Base-by-base conservation (phyloP, 2,888 invertebrate genomes). In the Cosmorhoe ocellata region DNA sequence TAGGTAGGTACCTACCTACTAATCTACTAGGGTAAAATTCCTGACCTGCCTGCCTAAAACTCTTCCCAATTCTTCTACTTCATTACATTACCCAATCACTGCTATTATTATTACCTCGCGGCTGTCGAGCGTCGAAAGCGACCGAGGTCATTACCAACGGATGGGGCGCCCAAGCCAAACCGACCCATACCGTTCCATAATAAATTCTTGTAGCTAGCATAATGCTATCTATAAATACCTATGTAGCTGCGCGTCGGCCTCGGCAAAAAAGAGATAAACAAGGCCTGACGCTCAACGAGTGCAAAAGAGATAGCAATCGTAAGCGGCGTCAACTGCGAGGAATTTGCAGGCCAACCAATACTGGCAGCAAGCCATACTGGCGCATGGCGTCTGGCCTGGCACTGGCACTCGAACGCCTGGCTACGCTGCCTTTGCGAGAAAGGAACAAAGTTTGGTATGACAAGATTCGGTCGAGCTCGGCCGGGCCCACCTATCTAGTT, bases 341-440 rank as follows among this genome's bases (percentile, higher is more conserved):
- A 76, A 77, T 80, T 72, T 76, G 78, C 74, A 78, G 77, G 74
- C 71, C 76, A 77, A 76, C 80, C 81, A 81, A 81, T 81, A 74
- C 80, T 83, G 83, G 82, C 81, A 82, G 69, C 71, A 68, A 71
- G 75, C 73, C 68, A 70, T 70, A 71, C 76, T 78, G 76, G 74
- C 73, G n/a, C n/a, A n/a, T 76, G 76, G 74, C 73, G 74, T n/a
- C 70, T 66, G 18, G 18, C 18, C 2, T 18, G n/a, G 18, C 18
- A 18, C 18, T 18, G 65, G 74, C 67, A 47, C 42, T 41, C 24
- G 39, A 28, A 27, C 67, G 65, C 64, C 71, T 67, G 63, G 63
- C 67, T 68, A 72, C 52, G 63, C 67, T 68, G 73, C 52, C 53
- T 66, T 71, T 63, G 83, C 76, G 79, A 74, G 82, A 83, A 78